phyloP scores from a whole-genome alignment of 2,113 vertebrate species.

The Phalacrocorax brasilianus region DNA sequence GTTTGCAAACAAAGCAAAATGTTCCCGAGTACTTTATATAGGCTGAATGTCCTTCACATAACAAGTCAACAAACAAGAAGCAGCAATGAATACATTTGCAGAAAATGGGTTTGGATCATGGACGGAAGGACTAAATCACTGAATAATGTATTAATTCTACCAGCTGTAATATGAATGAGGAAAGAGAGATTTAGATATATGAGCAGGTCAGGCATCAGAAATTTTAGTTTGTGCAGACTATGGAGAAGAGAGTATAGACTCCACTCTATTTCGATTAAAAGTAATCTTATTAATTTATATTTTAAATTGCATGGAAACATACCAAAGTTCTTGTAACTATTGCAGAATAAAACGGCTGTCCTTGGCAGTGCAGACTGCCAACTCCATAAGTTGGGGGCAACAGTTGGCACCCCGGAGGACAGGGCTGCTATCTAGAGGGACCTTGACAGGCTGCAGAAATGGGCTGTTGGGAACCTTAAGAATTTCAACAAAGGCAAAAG shows the following conservation, averaged over 20 bases:
- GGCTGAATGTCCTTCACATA: constrained; percentile 28
- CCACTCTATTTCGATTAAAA: constrained; percentile 3
- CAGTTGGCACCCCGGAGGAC: accelerated
- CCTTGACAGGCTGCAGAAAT: neutral
- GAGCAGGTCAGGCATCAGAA: constrained; percentile 17
- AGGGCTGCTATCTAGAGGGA: neutral
- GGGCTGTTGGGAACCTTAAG: neutral
- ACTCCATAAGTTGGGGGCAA: no score
- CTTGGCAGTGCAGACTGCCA: neutral
- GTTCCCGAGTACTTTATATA: neutral
- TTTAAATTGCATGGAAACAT: neutral
- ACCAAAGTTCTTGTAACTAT: neutral
- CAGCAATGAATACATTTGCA: constrained; percentile 33
- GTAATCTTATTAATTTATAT: neutral
- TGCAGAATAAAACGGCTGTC: neutral
- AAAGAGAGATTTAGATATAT: neutral
- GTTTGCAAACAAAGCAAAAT: constrained; percentile 19
- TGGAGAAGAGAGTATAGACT: neutral
- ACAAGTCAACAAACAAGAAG: constrained; percentile 35
- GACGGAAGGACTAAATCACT: constrained; percentile 2
- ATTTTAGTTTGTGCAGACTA: neutral
- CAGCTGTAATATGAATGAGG: neutral
- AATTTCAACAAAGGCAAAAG: neutral
- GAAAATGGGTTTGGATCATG: constrained; percentile 26
- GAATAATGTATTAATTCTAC: constrained; percentile 45